These are phyloP conservation scores for Matsumyia berberina DNA, from an alignment of 2,888 invertebrate species.

Conservation along the genomic window DNA sequence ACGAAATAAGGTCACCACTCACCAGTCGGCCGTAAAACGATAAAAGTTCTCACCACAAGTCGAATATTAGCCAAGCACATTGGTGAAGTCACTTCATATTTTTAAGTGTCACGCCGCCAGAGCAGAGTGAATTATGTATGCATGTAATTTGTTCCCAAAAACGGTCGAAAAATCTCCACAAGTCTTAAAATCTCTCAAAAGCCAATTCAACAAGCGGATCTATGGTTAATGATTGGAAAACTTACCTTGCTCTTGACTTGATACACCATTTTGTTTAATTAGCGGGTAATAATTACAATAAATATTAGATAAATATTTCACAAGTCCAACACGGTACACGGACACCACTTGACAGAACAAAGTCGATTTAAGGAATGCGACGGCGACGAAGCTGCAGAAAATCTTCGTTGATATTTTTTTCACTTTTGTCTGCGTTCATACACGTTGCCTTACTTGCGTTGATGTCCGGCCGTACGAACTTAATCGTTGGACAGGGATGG, in stretches of 20 bases:
- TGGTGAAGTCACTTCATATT: slow-evolving; percentile 46
- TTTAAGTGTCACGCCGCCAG: neutral
- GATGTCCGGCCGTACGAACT: neutral
- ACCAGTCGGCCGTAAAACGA: slow-evolving; percentile 23
- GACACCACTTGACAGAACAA: slow-evolving; percentile 39
- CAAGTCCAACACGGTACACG: slow-evolving; percentile 10
- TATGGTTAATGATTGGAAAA: slow-evolving; percentile 38
- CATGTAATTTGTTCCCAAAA: neutral
- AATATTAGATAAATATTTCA: slow-evolving; percentile 40
- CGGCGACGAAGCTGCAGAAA: neutral
- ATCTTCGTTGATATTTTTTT: slow-evolving; percentile 5
- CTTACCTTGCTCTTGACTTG: slow-evolving; percentile 81
- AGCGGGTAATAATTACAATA: slow-evolving; percentile 43
- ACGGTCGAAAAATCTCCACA: neutral
- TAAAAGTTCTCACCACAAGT: slow-evolving; percentile 31
- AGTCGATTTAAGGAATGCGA: slow-evolving; percentile 66
- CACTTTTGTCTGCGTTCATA: neutral
- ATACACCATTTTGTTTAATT: slow-evolving; percentile 81
- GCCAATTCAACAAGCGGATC: neutral
- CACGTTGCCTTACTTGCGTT: neutral
- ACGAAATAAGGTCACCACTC: slow-evolving; percentile 27
- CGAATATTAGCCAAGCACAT: slow-evolving; percentile 9
- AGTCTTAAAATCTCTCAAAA: slow-evolving; percentile 8
- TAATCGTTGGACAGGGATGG: neutral
- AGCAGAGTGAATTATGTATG: neutral